Percentiles rank a stretch among this genome's conserved stretches.
Conservation (phyloP, 2,797 vertebrate genomes). For the Peromyscus melanophrys region DNA sequence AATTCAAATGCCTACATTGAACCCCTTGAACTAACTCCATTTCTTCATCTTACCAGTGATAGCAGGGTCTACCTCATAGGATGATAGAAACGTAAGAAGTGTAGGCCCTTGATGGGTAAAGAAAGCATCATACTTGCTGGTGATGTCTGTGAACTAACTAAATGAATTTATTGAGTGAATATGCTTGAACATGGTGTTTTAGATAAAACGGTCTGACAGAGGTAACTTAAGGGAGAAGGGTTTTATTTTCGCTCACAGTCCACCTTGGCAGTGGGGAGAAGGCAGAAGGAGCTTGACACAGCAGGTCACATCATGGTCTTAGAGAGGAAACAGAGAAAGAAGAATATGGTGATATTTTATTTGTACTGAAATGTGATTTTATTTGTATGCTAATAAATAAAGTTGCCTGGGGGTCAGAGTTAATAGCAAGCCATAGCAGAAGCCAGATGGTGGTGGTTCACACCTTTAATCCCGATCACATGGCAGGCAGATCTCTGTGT, state of each 20-base stretch:
- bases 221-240: background rate
- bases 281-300: too few relatives aligned
- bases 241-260: background rate
- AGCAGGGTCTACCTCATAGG: background rate
- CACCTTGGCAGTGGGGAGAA: background rate
- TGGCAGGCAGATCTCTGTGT: too few relatives aligned
- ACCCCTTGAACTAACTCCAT: background rate
- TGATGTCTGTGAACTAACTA: background rate
- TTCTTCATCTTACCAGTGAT: background rate
- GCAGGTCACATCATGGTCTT: too few relatives aligned
- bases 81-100: background rate
- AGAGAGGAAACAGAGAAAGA: background rate
- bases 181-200: background rate
- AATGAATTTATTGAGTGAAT: conserved; percentile 43
- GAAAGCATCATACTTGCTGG: conserved; percentile 5
- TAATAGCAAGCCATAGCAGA: too few relatives aligned
- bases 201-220: background rate
- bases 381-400: too few relatives aligned
- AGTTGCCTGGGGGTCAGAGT: too few relatives aligned
- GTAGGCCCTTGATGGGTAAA: background rate
- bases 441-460: too few relatives aligned
- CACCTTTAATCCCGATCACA: too few relatives aligned
- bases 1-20: background rate
- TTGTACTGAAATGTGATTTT: too few relatives aligned
- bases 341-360: too few relatives aligned